phyloP scores from a whole-genome alignment of 2,888 invertebrate species.

The Litoditis marina region DNA sequence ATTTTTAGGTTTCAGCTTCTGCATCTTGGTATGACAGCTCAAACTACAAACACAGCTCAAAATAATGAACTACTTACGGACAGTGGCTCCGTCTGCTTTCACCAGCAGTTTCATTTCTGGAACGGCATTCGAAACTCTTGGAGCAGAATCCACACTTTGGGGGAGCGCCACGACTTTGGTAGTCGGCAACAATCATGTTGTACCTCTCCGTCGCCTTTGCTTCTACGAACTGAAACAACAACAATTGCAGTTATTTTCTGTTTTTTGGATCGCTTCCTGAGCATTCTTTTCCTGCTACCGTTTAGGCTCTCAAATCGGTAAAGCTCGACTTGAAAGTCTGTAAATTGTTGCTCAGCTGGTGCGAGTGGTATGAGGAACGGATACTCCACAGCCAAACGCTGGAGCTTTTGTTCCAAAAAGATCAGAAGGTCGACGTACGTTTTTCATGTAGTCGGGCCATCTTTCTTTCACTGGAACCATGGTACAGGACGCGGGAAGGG shows the following conservation, averaged over 20 bases:
- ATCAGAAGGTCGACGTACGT: too few species aligned
- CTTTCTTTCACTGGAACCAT: conserved; percentile 7
- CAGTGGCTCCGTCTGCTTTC: conserved; percentile 3
- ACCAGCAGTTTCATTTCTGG: conserved; percentile 9
- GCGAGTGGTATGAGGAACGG: too few species aligned
- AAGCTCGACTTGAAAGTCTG: neutral
- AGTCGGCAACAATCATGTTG: conserved; percentile 15
- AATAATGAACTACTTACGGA: too few species aligned
- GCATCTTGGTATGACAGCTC: too few species aligned
- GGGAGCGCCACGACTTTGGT: conserved; percentile 14
- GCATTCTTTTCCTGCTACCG: neutral
- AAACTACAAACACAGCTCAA: neutral
- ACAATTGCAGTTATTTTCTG: neutral
- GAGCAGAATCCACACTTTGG: conserved; percentile 18
- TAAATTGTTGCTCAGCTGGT: neutral
- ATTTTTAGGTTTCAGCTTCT: too few species aligned
- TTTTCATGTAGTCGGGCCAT: conserved; percentile 21
- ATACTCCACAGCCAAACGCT: too few species aligned
- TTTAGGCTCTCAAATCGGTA: neutral
- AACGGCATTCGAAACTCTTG: conserved; percentile 14
- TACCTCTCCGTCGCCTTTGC: conserved; percentile 14
- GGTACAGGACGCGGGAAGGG: conserved; percentile 9
- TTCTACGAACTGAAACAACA: conserved; percentile 15
- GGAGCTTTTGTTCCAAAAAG: too few species aligned
- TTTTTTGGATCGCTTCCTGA: neutral